Conservation (phyloP, 92 coral and sea anemone species). For the Porites cylindrica region DNA sequence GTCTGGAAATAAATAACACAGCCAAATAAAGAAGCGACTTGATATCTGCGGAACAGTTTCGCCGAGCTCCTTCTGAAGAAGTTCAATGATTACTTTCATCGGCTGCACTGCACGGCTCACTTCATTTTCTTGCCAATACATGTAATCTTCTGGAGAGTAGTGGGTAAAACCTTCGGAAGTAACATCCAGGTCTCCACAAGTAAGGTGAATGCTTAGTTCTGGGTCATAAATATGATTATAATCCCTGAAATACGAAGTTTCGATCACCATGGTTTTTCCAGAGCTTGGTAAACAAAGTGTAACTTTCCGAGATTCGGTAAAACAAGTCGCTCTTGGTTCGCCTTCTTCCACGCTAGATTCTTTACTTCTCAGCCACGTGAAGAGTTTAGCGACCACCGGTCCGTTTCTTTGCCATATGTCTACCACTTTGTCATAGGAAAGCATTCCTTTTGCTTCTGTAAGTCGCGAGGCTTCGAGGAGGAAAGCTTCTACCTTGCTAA, state of each 20-base stretch:
- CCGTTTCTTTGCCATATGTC: conserved; percentile 67
- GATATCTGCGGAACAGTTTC: conserved; percentile 37
- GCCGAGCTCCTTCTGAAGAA: conserved; percentile 64
- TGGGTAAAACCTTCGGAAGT: conserved; percentile 2
- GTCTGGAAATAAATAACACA: conserved; percentile 56
- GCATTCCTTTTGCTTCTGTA: conserved; percentile 19
- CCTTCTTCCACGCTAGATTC: conserved; percentile 23
- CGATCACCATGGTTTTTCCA: conserved; percentile 32
- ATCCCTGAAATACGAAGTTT: conserved; percentile 33
- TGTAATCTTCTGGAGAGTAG: conserved; percentile 25
- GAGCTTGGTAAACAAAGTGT: conserved; percentile 34
- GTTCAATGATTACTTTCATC: conserved; percentile 46
- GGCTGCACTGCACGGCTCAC: conserved; percentile 17
- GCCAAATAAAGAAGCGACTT: conserved; percentile 64
- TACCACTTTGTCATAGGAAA: conserved; percentile 40
- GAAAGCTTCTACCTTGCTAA: background rate
- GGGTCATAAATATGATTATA: conserved; percentile 18
- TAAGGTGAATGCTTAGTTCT: conserved; percentile 17
- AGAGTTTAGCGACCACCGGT: conserved; percentile 78
- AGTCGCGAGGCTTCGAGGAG: conserved; percentile 3
- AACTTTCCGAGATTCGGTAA: conserved; percentile 12
- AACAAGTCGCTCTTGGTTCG: conserved; percentile 47
- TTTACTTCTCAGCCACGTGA: conserved; percentile 66
- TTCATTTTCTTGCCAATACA: conserved; percentile 35
- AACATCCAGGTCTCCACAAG: conserved; percentile 50